A percentile compares a stretch with the other conserved stretches of the same genome.
These are phyloP conservation scores for Rhinolophus sinicus DNA, from an alignment of 2,113 vertebrate genomes.

Conservation along the genomic window DNA sequence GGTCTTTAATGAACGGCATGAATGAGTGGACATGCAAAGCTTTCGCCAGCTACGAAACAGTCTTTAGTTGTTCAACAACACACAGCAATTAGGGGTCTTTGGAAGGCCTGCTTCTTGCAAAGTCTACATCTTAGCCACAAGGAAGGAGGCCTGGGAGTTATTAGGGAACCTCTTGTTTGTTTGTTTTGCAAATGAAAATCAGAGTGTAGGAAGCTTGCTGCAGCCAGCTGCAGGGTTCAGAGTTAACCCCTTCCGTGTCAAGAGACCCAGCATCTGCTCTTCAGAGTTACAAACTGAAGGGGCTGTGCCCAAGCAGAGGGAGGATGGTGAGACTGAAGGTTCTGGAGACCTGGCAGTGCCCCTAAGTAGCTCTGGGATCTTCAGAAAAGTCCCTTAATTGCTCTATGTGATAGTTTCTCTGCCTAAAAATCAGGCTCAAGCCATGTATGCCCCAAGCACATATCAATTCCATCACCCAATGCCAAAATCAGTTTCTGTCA, in stretches of 20 bases:
- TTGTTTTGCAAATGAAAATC: constrained; percentile 82
- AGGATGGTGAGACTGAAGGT: neutral
- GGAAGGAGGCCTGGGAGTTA: constrained; percentile 74
- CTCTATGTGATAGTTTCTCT: neutral
- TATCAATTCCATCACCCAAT: neutral
- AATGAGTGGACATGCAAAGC: neutral
- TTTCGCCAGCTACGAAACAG: neutral
- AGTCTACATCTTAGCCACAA: constrained; percentile 40
- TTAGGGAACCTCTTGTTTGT: constrained; percentile 77
- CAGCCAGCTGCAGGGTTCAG: neutral
- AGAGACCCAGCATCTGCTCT: neutral
- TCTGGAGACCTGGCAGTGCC: neutral
- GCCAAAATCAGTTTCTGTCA: neutral
- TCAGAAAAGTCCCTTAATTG: neutral
- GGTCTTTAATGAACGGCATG: neutral
- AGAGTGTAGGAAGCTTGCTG: constrained; percentile 52
- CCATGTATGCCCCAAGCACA: no score
- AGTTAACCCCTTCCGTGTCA: constrained; percentile 44
- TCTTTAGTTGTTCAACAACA: neutral
- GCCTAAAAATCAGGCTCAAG: neutral
- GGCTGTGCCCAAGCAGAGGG: neutral
- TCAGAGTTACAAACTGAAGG: accelerated
- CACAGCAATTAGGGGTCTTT: constrained; percentile 25
- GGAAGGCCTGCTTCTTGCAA: constrained; percentile 13
- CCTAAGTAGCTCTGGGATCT: neutral